Evolutionary conservation across 2,888 invertebrate genomes (phyloP), one percentile per base, ranked within the genome.

Genomic region (Copidosoma aretas): DNA sequence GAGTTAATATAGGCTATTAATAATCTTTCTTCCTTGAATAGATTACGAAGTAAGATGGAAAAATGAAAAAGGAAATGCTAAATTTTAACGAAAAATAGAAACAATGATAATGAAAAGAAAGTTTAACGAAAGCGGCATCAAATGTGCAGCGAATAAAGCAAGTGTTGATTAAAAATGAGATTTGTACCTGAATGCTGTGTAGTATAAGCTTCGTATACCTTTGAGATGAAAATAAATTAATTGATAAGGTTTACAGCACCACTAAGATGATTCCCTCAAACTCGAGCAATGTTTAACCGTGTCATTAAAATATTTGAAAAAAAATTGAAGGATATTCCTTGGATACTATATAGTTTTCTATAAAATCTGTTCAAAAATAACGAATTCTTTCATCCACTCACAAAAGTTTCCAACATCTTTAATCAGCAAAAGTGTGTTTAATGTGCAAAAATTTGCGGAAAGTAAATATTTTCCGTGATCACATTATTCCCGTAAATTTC

Each of bases 131-230:
- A 73, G 73, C 74, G 61, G 75, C 76, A 77, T 76, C 61, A 73
- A 58, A 71, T 73, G 67, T 66, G 65, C 76, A 32, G 32, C 32
- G 32, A 8, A 32, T 71, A 66, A 72, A 68, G 75, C 76, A 74
- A 72, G 70, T 73, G 73, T 76, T 79, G 74, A 72, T 77, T 76
- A 75, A 76, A 32, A 32, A 75, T 77, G 77, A 79, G 75, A 78
- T 80, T 78, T 79, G 81, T 80, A 81, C 80, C 79, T 81, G 80
- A 81, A 77, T 76, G 75, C 75, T 73, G 74, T 74, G 56, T 71
- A 73, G 63, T 70, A 53, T 73, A 72, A 70, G 64, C 70, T 73
- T 60, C 66, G 60, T 49, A n/a, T n/a, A 67, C 54, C 59, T 65
- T 66, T 19, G 24, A 65, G 60, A 63, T 56, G 43, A 68, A 71